Base-by-base conservation (phyloP, 2,113 vertebrate species). In the Myodes glareolus region DNA sequence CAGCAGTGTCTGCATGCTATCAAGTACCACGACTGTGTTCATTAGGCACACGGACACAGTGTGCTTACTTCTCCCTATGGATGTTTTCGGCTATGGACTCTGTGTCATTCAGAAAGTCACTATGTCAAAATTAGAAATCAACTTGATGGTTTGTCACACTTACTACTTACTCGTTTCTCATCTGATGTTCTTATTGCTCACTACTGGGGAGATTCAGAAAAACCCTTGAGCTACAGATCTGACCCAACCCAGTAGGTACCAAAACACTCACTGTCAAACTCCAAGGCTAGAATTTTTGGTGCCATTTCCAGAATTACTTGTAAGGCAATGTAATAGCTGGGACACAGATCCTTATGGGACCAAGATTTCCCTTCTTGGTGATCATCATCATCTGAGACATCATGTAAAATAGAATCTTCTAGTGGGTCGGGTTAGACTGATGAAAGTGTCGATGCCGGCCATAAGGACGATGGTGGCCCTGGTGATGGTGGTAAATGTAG, bases 1-100 rank as follows among this genome's bases (percentile, higher is more conserved):
- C 1, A 14, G 5, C 16, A 77, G 16, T 5, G 2, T 5, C 12
- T 55, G n/a, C 0, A 1, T 50, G 45, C 91, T 36, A 45, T 10
- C 33, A 0, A 1, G 25, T 19, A 16, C 36, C 5, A 7, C 0
- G 42, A 27, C 47, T 73, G 45, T 14, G 2, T 16, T 73, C 13
- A 8, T 0, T 0, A 47, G 65, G 3, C 36, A n/a, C 36, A 72
- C 17, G 1, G 70, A 7, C 36, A n/a, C 36, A 3, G 3, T n/a
- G 36, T 72, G 70, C 7, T 70, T n/a, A 36, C 68, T n/a, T 17
- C 7, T 70, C 33, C 68, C 33, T 70, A 36, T 8, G 16, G 21
- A 6, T 33, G 12, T 61, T 55, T 39, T 7, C 31, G 29, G 9
- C 36, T 21, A 25, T 55, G 70, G 10, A 2, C 16, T 11, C 25